phyloP scores from a whole-genome alignment of 2,888 invertebrate genomes.

The Lutraria lutraria region DNA sequence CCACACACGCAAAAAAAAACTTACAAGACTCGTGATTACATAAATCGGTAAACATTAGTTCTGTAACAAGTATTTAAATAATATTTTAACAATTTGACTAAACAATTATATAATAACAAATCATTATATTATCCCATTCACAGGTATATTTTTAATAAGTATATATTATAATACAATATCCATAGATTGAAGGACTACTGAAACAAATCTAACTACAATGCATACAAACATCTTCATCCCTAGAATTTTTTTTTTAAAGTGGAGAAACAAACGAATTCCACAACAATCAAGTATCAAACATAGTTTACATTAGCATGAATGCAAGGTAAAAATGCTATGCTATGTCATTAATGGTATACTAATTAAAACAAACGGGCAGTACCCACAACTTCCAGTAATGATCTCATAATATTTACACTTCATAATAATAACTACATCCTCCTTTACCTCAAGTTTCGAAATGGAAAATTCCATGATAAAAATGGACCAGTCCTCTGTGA shows the following conservation, averaged over 20 bases:
- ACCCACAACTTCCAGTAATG: conserved; percentile 40
- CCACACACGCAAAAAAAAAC: conserved; percentile 53
- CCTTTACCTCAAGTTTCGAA: conserved; percentile 44
- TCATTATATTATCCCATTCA: conserved; percentile 67
- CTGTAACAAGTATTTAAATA: conserved; percentile 80
- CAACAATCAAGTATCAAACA: conserved; percentile 59
- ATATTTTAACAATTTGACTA: conserved; percentile 77
- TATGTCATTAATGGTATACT: conserved; percentile 39
- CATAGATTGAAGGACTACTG: conserved; percentile 64
- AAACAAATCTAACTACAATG: conserved; percentile 57
- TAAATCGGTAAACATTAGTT: conserved; percentile 60
- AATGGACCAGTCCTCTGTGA: conserved; percentile 61
- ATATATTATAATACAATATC: conserved; percentile 77
- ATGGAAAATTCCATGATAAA: conserved; percentile 66
- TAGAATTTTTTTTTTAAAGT: conserved; percentile 53
- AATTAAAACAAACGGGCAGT: conserved; percentile 31
- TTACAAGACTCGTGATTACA: conserved; percentile 59
- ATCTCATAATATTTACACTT: conserved; percentile 48
- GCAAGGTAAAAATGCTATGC: conserved; percentile 61
- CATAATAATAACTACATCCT: conserved; percentile 51
- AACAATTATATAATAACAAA: conserved; percentile 76
- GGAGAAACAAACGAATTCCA: conserved; percentile 57
- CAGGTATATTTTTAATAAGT: conserved; percentile 72
- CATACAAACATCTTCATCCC: conserved; percentile 54
- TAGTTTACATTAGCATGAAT: conserved; percentile 46